Base-by-base conservation (phyloP, 2,797 vertebrate genomes). In the Decapterus maruadsi region DNA sequence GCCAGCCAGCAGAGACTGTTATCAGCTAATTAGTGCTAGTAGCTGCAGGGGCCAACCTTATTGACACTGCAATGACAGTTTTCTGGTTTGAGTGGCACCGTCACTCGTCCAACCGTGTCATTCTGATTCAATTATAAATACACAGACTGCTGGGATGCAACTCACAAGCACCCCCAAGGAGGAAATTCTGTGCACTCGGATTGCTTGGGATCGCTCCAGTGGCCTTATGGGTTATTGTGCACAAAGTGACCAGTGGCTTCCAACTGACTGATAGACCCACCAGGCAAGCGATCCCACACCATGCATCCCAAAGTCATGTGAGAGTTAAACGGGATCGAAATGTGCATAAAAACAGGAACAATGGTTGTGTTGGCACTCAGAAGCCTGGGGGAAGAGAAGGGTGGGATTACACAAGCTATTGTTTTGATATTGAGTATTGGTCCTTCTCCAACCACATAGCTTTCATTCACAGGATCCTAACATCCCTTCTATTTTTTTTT, bases 21-120 rank as follows among this genome's bases (percentile, higher is more conserved):
- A 85, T 87, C 84, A 82, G 86, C 79, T 93, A 90, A 93, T 93
- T 92, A 91, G 85, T 64, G 58, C 63, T n/a, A 1, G 66, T 85
- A 87, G 87, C 91, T 87, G 78, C 80, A 69, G 88, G 84, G 83
- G 77, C 73, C 74, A 78, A 72, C 81, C 81, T 88, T 81, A 85
- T 76, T 84, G 87, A 87, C 89, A 82, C 82, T 46, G 61, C 69
- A 72, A 46, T 88, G 83, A 85, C 82, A 81, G 79, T 63, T 82
- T 74, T 72, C 79, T 82, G 72, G 79, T 87, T 86, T 85, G 86
- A 91, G 80, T 69, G 72, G 73, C 75, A 53, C 53, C n/a, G 53
- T 84, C 90, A 85, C 22, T 82, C 64, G 48, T 71, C 77, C 66
- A 67, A 46, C 63, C 45, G 42, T 57, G 66, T 86, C 80, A 56